These are phyloP conservation scores for Phoebastria nigripes DNA, from an alignment of 2,797 vertebrate genomes.

Conservation along the genomic window DNA sequence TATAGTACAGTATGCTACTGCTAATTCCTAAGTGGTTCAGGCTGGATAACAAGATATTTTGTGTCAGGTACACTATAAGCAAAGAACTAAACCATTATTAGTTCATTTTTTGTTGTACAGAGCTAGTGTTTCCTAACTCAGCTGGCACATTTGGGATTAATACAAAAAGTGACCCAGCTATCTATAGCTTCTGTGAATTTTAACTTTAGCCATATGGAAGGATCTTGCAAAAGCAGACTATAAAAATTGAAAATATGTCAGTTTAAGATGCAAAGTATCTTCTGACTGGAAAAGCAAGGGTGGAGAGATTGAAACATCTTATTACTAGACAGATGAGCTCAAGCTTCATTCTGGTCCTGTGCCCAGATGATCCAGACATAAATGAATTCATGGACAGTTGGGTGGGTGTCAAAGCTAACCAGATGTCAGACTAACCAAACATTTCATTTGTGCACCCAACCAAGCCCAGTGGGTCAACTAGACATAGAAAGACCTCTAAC, in stretches of 20 bases:
- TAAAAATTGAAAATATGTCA: slow-evolving; percentile 39
- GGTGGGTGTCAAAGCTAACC: neutral
- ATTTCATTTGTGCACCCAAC: neutral
- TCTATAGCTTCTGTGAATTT: slow-evolving; percentile 44
- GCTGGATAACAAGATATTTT: slow-evolving; percentile 36
- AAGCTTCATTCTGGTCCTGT: neutral
- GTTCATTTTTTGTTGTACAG: neutral
- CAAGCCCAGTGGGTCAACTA: neutral
- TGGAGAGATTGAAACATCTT: slow-evolving; percentile 9
- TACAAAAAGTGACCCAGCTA: neutral
- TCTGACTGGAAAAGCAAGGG: slow-evolving; percentile 21
- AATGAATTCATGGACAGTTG: slow-evolving; percentile 3
- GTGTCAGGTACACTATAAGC: slow-evolving; percentile 31
- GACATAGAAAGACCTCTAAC: neutral
- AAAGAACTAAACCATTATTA: neutral
- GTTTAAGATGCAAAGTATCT: slow-evolving; percentile 24
- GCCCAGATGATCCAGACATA: slow-evolving; percentile 22
- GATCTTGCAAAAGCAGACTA: slow-evolving; percentile 19
- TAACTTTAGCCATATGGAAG: slow-evolving; percentile 52
- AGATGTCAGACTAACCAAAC: neutral
- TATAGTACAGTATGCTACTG: slow-evolving; percentile 17
- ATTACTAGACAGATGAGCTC: slow-evolving; percentile 17
- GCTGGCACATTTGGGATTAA: neutral
- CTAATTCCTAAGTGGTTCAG: slow-evolving; percentile 41
- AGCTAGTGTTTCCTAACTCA: neutral